phyloP scores from a whole-genome alignment of 2,888 invertebrate species.

The Conomelus anceps region DNA sequence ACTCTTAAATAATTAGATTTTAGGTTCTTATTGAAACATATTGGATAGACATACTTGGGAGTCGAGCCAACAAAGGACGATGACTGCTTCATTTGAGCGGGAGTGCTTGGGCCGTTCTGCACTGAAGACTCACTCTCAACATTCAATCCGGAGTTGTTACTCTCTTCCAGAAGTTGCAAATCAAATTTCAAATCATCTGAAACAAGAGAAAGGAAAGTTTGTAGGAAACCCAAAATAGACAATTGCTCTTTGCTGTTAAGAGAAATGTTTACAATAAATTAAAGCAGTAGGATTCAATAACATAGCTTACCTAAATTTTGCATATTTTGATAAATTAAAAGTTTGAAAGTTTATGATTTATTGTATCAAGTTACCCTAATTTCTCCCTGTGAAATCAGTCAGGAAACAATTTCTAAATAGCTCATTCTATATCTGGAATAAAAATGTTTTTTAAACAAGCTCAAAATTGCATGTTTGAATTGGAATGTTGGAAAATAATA shows the following conservation, averaged over 20 bases:
- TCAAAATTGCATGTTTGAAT: too few relatives aligned
- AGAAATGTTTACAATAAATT: background rate
- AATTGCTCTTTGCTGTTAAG: background rate
- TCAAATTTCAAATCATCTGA: conserved; percentile 44
- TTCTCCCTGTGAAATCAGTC: background rate
- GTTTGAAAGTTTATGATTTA: background rate
- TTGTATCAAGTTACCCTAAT: background rate
- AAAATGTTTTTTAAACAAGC: too few relatives aligned
- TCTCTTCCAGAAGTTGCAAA: conserved; percentile 21
- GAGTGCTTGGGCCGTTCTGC: background rate
- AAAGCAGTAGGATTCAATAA: background rate
- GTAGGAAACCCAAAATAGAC: background rate
- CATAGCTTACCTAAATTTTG: too few relatives aligned
- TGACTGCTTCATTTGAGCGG: background rate
- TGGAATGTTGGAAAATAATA: too few relatives aligned
- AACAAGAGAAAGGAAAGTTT: conserved; percentile 21
- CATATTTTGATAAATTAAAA: background rate
- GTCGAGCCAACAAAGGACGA: conserved; percentile 36
- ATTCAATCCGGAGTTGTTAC: background rate
- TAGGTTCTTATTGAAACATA: background rate
- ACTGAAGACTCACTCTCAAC: background rate
- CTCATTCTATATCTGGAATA: too few relatives aligned
- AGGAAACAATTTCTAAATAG: too few relatives aligned
- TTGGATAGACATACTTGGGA: conserved; percentile 40
- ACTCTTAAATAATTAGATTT: background rate